Conservation (phyloP, 2,888 invertebrate species). For the Amphipyra tragopoginis region DNA sequence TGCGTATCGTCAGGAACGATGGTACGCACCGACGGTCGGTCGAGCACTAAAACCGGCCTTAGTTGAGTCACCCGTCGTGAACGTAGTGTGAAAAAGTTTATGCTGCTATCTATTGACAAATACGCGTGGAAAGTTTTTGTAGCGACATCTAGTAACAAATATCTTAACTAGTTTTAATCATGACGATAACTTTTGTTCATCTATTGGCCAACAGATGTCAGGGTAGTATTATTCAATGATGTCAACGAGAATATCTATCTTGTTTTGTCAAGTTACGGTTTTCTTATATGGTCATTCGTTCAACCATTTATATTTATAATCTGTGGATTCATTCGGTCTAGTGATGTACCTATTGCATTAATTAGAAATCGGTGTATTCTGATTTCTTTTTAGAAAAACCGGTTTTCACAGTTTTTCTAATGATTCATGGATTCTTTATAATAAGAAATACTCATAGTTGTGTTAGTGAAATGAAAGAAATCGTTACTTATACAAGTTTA, state of each 20-base stretch:
- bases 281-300: slow-evolving; percentile 47
- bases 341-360: too few species aligned
- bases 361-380: too few species aligned
- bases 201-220: slow-evolving; percentile 63
- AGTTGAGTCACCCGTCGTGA: slow-evolving; percentile 54
- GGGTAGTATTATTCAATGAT: not conserved
- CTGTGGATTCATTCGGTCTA: too few species aligned
- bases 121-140: slow-evolving; percentile 13
- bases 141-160: slow-evolving; percentile 54
- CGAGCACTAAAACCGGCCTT: too few species aligned
- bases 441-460: too few species aligned
- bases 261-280: slow-evolving; percentile 36
- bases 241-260: slow-evolving; percentile 37
- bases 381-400: too few species aligned
- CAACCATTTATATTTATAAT: slow-evolving; percentile 19
- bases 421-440: too few species aligned
- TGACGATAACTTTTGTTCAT: not conserved
- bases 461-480: too few species aligned
- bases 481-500: too few species aligned
- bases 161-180: not conserved
- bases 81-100: slow-evolving; percentile 8
- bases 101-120: slow-evolving; percentile 64
- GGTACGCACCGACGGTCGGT: too few species aligned
- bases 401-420: too few species aligned
- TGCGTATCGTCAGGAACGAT: too few species aligned